These are phyloP conservation scores for Caranx melampygus DNA, from an alignment of 2,113 vertebrate species.

Conservation along the genomic window DNA sequence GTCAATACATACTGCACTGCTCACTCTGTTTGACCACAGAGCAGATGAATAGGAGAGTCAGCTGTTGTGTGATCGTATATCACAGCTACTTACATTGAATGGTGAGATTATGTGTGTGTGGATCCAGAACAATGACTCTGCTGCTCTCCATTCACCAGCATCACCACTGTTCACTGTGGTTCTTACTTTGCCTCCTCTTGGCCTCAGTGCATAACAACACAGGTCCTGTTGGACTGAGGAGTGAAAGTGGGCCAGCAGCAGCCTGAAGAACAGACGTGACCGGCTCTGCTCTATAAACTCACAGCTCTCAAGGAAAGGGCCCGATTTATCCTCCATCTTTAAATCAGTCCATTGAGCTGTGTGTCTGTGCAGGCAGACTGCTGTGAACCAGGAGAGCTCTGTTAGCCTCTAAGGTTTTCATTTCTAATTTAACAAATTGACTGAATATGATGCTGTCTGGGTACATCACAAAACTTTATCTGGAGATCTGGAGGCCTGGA, in stretches of 20 bases:
- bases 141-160: neutral
- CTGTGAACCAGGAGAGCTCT: neutral
- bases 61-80: conserved; percentile 4
- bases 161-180: neutral
- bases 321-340: conserved; percentile 11
- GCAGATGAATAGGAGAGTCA: neutral
- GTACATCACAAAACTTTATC: neutral
- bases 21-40: conserved; percentile 11
- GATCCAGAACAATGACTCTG: conserved; percentile 5
- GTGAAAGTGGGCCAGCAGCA: conserved; percentile 52
- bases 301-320: conserved; percentile 20
- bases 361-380: neutral
- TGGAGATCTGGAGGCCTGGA: neutral
- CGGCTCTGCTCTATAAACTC: conserved; percentile 22
- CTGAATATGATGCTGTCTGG: neutral
- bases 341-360: neutral
- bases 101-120: neutral
- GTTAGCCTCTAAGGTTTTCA: neutral
- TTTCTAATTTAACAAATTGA: neutral
- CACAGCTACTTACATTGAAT: conserved; percentile 12
- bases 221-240: conserved; percentile 15
- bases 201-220: conserved; percentile 5
- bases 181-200: neutral
- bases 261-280: conserved; percentile 34
- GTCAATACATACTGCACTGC: conserved; percentile 23